These are phyloP conservation scores for Rhea americana DNA, from an alignment of 2,113 vertebrate species.

Conservation along the genomic window DNA sequence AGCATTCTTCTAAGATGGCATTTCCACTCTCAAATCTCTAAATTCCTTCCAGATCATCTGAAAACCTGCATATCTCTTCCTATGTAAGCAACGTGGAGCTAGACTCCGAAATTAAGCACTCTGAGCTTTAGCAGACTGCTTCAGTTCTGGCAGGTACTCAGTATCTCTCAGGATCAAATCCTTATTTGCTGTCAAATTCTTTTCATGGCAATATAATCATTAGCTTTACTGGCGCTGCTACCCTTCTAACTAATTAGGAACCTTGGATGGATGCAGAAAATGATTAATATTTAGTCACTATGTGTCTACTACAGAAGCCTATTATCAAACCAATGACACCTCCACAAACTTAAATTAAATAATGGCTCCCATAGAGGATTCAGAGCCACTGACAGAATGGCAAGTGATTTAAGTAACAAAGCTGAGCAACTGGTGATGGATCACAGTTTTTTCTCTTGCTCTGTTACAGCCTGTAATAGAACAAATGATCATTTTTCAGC, in stretches of 20 bases:
- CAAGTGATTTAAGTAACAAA: constrained; percentile 16
- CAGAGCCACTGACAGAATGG: not conserved
- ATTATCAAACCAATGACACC: constrained; percentile 55
- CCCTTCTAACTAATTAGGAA: constrained; percentile 45
- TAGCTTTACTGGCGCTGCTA: constrained; percentile 6
- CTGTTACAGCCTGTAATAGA: constrained; percentile 1
- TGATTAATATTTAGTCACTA: constrained; percentile 51
- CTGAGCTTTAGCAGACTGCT: not conserved
- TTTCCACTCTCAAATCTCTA: not conserved
- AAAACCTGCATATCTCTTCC: fast-evolving
- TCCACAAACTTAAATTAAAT: constrained; percentile 57
- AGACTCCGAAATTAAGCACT: fast-evolving
- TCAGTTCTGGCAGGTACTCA: fast-evolving
- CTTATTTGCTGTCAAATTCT: not conserved
- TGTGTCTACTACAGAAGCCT: not conserved
- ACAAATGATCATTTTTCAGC: constrained; percentile 68
- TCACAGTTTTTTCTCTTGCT: not conserved
- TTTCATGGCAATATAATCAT: not conserved
- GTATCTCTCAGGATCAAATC: not conserved
- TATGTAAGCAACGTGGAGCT: fast-evolving
- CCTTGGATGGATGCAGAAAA: constrained; percentile 43
- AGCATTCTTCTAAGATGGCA: fast-evolving
- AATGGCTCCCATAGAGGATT: constrained; percentile 42
- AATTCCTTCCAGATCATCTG: fast-evolving
- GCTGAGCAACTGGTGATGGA: constrained; percentile 44